Conservation (phyloP, 2,113 vertebrate species). For the Sisor rabdophorus region DNA sequence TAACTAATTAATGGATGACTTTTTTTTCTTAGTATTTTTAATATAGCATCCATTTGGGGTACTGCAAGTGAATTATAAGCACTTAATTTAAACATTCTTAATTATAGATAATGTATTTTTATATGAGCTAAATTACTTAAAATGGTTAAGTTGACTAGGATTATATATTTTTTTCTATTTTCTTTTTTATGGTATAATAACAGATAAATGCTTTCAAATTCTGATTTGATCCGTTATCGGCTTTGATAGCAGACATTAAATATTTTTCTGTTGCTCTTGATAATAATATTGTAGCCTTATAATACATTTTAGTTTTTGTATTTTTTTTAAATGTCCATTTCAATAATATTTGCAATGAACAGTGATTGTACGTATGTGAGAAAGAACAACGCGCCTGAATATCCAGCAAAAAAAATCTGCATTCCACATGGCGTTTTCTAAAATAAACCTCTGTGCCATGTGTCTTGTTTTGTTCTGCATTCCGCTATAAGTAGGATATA, state of each 20-base stretch:
- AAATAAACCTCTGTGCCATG: background rate
- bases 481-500: background rate
- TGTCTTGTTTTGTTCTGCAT: slow-evolving; percentile 6
- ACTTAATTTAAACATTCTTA: background rate
- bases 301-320: too few relatives aligned
- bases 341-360: too few relatives aligned
- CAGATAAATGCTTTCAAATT: too few relatives aligned
- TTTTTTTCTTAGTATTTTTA: background rate
- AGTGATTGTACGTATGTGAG: background rate
- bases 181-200: too few relatives aligned
- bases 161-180: too few relatives aligned
- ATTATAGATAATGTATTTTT: background rate
- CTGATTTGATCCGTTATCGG: too few relatives aligned
- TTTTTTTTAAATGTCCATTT: too few relatives aligned
- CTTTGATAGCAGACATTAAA: background rate
- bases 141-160: too few relatives aligned
- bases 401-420: background rate
- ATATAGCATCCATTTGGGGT: slow-evolving; percentile 17
- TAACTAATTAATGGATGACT: too few relatives aligned
- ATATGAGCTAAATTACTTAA: too few relatives aligned
- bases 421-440: background rate
- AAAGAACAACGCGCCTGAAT: background rate
- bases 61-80: background rate
- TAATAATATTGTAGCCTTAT: too few relatives aligned
- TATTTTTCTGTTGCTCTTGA: background rate